Evolutionary conservation across 2,797 vertebrate species (phyloP).

Genomic region (Spatula versicolor): DNA sequence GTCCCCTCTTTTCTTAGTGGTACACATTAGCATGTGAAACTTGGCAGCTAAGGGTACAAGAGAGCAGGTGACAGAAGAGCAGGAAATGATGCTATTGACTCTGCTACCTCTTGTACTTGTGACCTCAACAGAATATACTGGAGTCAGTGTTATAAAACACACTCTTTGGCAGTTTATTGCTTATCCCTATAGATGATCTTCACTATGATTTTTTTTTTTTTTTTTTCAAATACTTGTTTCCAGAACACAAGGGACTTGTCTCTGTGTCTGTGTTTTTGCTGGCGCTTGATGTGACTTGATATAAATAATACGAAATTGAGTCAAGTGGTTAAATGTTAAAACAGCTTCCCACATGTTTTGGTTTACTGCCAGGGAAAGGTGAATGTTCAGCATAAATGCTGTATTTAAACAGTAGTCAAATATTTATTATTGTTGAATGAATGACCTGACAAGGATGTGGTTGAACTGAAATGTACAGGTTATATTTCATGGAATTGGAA

Average conservation of each 20-base stretch:
- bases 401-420: slow-evolving; percentile 38
- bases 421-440: slow-evolving; percentile 37
- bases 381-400: neutral
- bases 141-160: neutral
- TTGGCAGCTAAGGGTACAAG: neutral
- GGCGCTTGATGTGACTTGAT: neutral
- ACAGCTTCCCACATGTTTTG: neutral
- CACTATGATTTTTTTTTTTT: neutral
- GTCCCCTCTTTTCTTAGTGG: neutral
- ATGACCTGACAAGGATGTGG: neutral
- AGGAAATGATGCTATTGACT: neutral
- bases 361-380: slow-evolving; percentile 5
- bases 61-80: neutral
- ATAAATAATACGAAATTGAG: neutral
- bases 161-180: neutral
- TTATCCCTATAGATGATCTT: neutral
- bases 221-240: neutral
- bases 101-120: neutral
- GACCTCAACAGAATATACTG: neutral
- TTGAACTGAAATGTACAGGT: slow-evolving; percentile 6
- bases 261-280: neutral
- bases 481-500: neutral
- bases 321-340: slow-evolving; percentile 23
- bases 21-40: neutral
- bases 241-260: neutral